Conservation (phyloP, 2,113 vertebrate genomes). For the Epinephelus moara region DNA sequence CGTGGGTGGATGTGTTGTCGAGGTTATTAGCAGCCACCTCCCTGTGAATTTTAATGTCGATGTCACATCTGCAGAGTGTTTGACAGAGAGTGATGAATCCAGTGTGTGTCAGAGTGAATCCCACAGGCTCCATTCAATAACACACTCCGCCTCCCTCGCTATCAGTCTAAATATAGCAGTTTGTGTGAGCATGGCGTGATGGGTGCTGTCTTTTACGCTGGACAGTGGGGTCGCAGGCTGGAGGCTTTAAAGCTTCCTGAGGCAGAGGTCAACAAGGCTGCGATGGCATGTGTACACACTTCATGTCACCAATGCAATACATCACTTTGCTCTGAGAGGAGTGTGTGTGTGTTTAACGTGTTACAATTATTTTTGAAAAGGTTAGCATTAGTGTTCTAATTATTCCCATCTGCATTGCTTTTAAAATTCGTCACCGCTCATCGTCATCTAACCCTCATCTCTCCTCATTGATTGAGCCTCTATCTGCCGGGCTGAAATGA, state of each 20-base stretch:
- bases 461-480: background rate
- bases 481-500: background rate
- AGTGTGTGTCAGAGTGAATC: conserved; percentile 46
- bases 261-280: conserved; percentile 12
- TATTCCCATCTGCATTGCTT: background rate
- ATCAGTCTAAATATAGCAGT: conserved; percentile 64
- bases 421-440: background rate
- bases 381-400: too few relatives aligned
- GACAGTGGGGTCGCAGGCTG: background rate
- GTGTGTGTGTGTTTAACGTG: too few relatives aligned
- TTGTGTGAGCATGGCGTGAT: conserved; percentile 8
- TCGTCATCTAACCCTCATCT: background rate
- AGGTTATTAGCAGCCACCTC: conserved; percentile 14
- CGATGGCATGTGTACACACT: background rate
- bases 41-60: background rate
- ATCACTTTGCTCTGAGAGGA: background rate
- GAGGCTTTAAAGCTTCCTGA: conserved; percentile 1
- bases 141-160: conserved; percentile 12
- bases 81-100: conserved; percentile 41
- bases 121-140: conserved; percentile 49
- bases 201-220: conserved; percentile 6
- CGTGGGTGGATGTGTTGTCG: conserved; percentile 1
- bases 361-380: too few relatives aligned
- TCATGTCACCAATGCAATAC: background rate
- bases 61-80: conserved; percentile 36